phyloP scores from a whole-genome alignment of 2,888 invertebrate genomes.

The Ceramica pisi region DNA sequence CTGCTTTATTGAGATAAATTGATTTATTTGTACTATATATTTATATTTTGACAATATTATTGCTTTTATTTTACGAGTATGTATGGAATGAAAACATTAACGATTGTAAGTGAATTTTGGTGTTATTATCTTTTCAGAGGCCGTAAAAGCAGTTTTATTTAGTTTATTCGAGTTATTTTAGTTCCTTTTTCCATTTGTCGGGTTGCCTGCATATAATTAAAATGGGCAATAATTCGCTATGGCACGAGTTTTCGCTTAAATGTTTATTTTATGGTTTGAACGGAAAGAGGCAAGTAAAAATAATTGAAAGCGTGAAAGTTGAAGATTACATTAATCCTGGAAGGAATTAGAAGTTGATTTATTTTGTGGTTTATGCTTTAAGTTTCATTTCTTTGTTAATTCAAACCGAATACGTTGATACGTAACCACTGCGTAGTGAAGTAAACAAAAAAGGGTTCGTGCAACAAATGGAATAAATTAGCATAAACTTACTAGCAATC shows the following conservation, averaged over 20 bases:
- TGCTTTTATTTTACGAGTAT: neutral
- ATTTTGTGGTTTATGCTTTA: too few relatives aligned
- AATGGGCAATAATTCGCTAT: neutral
- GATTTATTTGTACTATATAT: slow-evolving; percentile 8
- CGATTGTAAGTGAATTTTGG: neutral
- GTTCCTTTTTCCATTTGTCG: neutral
- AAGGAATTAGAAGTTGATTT: too few relatives aligned
- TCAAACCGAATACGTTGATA: neutral
- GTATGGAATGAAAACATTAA: neutral
- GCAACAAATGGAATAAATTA: slow-evolving; percentile 50
- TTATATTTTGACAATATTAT: neutral
- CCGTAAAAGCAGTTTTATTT: neutral
- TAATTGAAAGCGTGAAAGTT: too few relatives aligned
- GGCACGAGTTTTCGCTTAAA: neutral
- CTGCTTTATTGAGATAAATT: slow-evolving; percentile 24
- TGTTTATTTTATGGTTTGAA: slow-evolving; percentile 12
- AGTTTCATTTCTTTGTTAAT: too few relatives aligned
- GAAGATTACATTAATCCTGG: too few relatives aligned
- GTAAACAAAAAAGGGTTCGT: slow-evolving; percentile 39
- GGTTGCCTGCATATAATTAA: neutral
- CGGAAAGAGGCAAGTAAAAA: neutral
- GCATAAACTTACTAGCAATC: slow-evolving; percentile 32
- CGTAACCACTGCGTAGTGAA: slow-evolving; percentile 21
- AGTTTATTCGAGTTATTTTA: neutral
- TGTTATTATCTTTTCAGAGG: neutral